These are phyloP conservation scores for Rattus norvegicus DNA, from an alignment of 2,113 vertebrate species.

Conservation along the genomic window DNA sequence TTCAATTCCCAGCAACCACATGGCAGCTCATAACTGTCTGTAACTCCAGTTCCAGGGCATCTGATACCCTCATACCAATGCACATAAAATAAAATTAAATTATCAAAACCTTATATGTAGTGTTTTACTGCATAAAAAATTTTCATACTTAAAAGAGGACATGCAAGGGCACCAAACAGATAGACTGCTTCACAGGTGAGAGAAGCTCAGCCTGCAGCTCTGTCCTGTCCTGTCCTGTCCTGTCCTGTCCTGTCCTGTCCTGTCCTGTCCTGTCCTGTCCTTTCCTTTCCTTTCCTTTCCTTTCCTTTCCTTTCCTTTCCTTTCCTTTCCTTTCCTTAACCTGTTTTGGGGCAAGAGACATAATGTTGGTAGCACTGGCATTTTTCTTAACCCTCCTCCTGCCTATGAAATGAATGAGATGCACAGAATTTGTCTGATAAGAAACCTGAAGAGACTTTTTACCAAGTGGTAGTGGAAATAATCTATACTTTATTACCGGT, in stretches of 20 bases:
- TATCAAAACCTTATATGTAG: neutral
- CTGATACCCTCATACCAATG: too few relatives aligned
- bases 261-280: too few relatives aligned
- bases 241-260: too few relatives aligned
- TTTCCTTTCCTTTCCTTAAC: neutral
- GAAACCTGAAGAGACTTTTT: conserved; percentile 11
- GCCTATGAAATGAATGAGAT: conserved; percentile 34
- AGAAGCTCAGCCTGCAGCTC: neutral
- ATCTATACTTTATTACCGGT: conserved; percentile 37
- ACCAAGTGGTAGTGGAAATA: conserved; percentile 28
- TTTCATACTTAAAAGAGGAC: neutral
- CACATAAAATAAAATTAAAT: too few relatives aligned
- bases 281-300: too few relatives aligned
- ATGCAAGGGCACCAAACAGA: neutral
- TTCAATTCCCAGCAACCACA: too few relatives aligned
- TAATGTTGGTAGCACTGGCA: neutral
- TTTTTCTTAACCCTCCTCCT: neutral
- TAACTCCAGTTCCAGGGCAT: too few relatives aligned
- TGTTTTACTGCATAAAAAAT: conserved; percentile 36
- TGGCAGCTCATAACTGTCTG: too few relatives aligned
- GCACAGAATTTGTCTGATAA: conserved; percentile 38
- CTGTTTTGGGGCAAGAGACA: neutral
- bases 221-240: too few relatives aligned
- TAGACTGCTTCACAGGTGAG: neutral
- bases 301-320: too few relatives aligned